Evolutionary conservation across 2,888 invertebrate genomes (phyloP), one percentile per base, ranked within the genome.

Genomic region (Nycteola revayana): DNA sequence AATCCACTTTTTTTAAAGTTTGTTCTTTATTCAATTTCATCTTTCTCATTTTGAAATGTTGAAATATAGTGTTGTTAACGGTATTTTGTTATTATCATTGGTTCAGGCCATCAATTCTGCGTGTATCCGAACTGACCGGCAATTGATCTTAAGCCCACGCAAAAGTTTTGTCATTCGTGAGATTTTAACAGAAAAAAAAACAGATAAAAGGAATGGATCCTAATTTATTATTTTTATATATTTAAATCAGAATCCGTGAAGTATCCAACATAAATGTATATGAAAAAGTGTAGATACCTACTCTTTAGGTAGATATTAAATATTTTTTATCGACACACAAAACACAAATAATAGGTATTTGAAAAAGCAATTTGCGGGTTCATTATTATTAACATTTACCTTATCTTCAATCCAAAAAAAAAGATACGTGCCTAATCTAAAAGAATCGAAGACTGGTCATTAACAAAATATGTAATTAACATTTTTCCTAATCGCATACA

Each of bases 81-180:
- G 54, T 37, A 32, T 50, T 54, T 32, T 31, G 36, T 50, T 60
- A 42, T 50, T 48, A 49, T 47, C 50, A 36, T 32, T 28, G 47
- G 42, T 58, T 54, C 47, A 58, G 45, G 58, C 63, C 72, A 75
- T 73, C 66, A 58, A 67, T 78, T 74, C 61, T 44, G 60, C 60
- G 45, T 61, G 61, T 71, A 61, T 63, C 55, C 36, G 49, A 38
- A 51, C 45, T 46, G 56, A 53, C 42, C 54, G 66, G 61, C 45
- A 66, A 61, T 67, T 64, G 71, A 70, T 68, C 67, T 63, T 49
- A 30, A 42, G 56, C 69, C 74, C 69, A 73, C 76, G 67, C 69
- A 26, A 29, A n/a, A 35, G 44, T 52, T 50, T 54, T 44, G 49
- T 53, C 45, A 33, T 42, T 58, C 60, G 65, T 66, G 60, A 48